These are phyloP conservation scores for Urophycis tenuis DNA, from an alignment of 2,797 vertebrate species.

Conservation along the genomic window DNA sequence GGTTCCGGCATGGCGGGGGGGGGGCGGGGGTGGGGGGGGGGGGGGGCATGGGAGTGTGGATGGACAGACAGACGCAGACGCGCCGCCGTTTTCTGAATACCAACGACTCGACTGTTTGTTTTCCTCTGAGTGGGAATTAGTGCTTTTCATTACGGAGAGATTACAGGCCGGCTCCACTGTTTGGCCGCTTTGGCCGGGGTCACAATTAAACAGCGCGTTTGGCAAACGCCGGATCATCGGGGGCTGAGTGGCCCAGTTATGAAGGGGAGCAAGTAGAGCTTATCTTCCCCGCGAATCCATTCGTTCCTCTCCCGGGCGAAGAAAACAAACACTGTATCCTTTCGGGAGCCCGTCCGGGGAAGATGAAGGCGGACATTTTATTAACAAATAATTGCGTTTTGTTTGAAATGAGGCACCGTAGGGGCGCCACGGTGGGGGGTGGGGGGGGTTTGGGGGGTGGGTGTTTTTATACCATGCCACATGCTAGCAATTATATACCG, in stretches of 20 bases:
- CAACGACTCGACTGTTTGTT: slow-evolving; percentile 49
- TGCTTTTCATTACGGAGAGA: slow-evolving; percentile 70
- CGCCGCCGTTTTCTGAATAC: slow-evolving; percentile 51
- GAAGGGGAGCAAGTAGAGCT: slow-evolving; percentile 54
- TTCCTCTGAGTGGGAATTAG: slow-evolving; percentile 64
- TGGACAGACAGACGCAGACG: no score
- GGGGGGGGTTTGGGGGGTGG: background rate
- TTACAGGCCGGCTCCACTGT: slow-evolving; percentile 54
- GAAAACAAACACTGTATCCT: slow-evolving; percentile 47
- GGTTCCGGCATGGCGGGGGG: background rate
- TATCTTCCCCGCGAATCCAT: slow-evolving; percentile 64
- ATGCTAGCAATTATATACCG: background rate
- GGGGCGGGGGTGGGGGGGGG: no score
- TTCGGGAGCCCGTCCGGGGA: slow-evolving; percentile 16
- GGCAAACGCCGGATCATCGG: slow-evolving; percentile 67
- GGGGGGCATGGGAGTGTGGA: no score
- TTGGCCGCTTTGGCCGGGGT: slow-evolving; percentile 64
- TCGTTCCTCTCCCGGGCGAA: slow-evolving; percentile 52
- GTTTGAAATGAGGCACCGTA: background rate
- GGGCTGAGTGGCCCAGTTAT: slow-evolving; percentile 73
- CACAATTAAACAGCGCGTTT: slow-evolving; percentile 71
- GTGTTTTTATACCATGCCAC: background rate
- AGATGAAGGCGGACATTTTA: background rate
- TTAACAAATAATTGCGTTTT: background rate
- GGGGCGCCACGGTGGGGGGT: background rate